Conservation (phyloP, 2,113 vertebrate species). For the Archilochus colubris region DNA sequence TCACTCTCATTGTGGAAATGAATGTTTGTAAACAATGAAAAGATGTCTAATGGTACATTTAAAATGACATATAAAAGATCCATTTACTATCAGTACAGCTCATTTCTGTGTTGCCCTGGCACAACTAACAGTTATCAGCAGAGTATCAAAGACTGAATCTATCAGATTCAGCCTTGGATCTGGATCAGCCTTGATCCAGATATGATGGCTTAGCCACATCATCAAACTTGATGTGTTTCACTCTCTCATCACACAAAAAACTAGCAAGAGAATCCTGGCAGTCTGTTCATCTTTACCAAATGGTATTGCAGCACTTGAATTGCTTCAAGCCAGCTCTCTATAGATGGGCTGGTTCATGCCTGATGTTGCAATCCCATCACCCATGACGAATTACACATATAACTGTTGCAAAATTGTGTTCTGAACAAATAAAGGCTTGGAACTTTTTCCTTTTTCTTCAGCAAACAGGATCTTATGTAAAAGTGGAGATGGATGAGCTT, state of each 20-base stretch:
- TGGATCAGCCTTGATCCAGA: not conserved
- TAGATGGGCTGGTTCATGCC: not conserved
- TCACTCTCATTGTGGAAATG: not conserved
- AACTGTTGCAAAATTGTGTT: constrained; percentile 14
- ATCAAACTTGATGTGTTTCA: not conserved
- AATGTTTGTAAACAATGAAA: not conserved
- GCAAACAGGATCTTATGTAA: not conserved
- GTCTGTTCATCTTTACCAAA: not conserved
- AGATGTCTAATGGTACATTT: not conserved
- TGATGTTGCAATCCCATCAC: constrained; percentile 3
- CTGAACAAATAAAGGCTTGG: constrained; percentile 2
- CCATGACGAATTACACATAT: not conserved
- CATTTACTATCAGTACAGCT: not conserved
- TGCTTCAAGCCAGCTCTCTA: not conserved
- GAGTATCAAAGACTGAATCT: not conserved
- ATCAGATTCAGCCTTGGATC: not conserved
- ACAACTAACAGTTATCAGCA: not conserved
- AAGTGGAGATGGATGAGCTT: not conserved
- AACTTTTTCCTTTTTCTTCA: not conserved
- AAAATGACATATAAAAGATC: not conserved
- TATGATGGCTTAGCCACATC: not conserved
- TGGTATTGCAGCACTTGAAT: not conserved
- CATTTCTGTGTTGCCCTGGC: not conserved
- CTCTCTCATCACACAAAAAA: not conserved
- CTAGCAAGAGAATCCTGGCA: not conserved